Base-by-base conservation (phyloP, 2,797 vertebrate species). In the Streptopelia turtur region DNA sequence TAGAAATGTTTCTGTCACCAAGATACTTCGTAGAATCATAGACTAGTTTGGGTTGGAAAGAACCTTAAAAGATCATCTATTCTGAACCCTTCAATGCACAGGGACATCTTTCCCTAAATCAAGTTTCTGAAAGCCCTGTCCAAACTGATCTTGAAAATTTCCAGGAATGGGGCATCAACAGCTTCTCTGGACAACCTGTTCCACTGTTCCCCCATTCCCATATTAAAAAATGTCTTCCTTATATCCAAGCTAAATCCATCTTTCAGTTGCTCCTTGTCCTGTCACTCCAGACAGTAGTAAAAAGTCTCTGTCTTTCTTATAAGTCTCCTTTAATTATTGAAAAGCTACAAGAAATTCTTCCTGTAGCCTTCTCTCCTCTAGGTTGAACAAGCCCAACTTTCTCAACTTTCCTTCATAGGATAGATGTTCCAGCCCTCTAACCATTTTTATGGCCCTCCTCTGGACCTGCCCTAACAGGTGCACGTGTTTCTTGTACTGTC, bases 1-100 rank as follows among this genome's bases (percentile, higher is more conserved):
- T n/a, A 33, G 21, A 87, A 49, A 8, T 17, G 71, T 63, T 64
- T 87, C 50, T 55, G 8, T 71, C 17, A 14, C 11, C 35, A 27
- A 43, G 13, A 18, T 64, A 43, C 64, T 79, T 79, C 18, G 45
- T 20, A 68, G 31, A 53, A 33, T 47, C 15, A 57, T n/a, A 23
- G 18, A 43, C 50, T 22, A 20, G 4, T 43, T 70, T 53, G 22
- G 16, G 16, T 30, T 64, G 22, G 12, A 45, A 80, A 27, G 20
- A 15, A 45, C n/a, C 11, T 74, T 52, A 49, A 66, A 52, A 66
- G 27, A 28, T 31, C 41, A 43, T 23, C 14, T 50, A n/a, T 12
- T 80, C 28, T 4, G 45, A 22, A 23, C 2, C 3, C 10, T 3
- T 1, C 31, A 20, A 25, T 8, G 5, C 6, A 7, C 43, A 59